Percentiles rank a stretch among this genome's conserved stretches.
phyloP scores from a whole-genome alignment of 2,797 vertebrate species.

The Erethizon dorsatum region DNA sequence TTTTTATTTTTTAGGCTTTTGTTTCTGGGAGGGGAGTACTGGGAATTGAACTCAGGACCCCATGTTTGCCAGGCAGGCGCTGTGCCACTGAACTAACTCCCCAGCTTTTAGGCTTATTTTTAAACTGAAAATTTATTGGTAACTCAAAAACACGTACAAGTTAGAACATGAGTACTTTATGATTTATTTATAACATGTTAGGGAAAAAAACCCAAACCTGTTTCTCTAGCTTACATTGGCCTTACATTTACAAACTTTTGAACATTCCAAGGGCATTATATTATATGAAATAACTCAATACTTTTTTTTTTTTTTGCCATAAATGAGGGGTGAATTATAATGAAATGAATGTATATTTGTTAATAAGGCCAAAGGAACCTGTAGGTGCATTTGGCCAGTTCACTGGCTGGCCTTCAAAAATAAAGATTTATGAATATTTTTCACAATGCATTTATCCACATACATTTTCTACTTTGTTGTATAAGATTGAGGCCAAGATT shows the following conservation, averaged over 20 bases:
- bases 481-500: not conserved
- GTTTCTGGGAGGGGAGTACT: no score
- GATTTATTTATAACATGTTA: conserved; percentile 15
- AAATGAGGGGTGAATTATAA: conserved; percentile 19
- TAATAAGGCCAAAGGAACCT: not conserved
- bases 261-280: not conserved
- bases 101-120: conserved; percentile 13
- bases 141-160: conserved; percentile 41
- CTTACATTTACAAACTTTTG: not conserved
- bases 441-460: not conserved
- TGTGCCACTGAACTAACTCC: no score
- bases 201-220: not conserved
- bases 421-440: conserved; percentile 65
- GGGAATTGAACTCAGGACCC: no score
- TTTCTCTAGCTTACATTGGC: not conserved
- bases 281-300: not conserved
- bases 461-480: not conserved
- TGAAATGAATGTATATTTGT: not conserved
- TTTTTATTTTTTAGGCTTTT: not conserved
- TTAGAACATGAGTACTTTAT: conserved; percentile 24
- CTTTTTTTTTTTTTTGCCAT: not conserved
- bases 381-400: conserved; percentile 68
- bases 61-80: no score
- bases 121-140: conserved; percentile 62
- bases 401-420: conserved; percentile 70